Percentiles rank a stretch among this genome's conserved stretches.
Evolutionary conservation across 1,140 invertebrate genomes (phyloP).

Genomic region (Paralvinella palmiformis): DNA sequence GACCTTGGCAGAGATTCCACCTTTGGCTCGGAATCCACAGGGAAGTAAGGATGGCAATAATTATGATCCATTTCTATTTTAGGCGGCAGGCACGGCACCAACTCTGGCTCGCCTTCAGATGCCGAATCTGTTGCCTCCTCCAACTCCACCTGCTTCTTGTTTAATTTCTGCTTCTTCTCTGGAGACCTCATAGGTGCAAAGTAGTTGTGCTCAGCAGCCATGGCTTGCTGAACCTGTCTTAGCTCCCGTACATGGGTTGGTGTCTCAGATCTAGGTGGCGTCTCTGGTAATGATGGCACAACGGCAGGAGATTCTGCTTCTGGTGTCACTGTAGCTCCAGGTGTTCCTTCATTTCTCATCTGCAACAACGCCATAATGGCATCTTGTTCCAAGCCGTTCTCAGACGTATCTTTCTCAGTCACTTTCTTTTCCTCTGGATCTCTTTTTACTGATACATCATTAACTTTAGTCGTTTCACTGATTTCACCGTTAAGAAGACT

Average conservation of each 20-base stretch:
- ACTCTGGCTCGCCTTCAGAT: constrained; percentile 5
- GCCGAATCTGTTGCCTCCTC: constrained; percentile 12
- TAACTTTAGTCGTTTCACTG: too few relatives aligned
- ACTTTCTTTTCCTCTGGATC: too few relatives aligned
- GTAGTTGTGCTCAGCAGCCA: constrained; percentile 17
- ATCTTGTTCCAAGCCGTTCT: background rate
- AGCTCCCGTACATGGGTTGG: too few relatives aligned
- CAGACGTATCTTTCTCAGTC: background rate
- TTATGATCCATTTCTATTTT: constrained; percentile 44
- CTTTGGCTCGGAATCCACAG: background rate
- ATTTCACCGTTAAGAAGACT: too few relatives aligned
- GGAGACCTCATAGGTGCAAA: background rate
- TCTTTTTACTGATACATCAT: too few relatives aligned
- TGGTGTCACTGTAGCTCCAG: background rate
- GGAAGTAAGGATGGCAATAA: constrained; percentile 34
- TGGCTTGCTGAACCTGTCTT: background rate
- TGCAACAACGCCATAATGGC: constrained; percentile 2
- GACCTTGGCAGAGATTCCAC: background rate
- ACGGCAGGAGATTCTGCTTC: background rate
- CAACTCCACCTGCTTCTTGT: background rate
- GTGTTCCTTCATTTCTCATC: background rate
- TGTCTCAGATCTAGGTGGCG: too few relatives aligned
- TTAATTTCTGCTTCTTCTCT: background rate
- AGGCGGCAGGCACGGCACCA: constrained; percentile 13
- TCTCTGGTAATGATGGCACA: too few relatives aligned